phyloP scores from a whole-genome alignment of 2,113 vertebrate genomes.

The Hemicordylus capensis region DNA sequence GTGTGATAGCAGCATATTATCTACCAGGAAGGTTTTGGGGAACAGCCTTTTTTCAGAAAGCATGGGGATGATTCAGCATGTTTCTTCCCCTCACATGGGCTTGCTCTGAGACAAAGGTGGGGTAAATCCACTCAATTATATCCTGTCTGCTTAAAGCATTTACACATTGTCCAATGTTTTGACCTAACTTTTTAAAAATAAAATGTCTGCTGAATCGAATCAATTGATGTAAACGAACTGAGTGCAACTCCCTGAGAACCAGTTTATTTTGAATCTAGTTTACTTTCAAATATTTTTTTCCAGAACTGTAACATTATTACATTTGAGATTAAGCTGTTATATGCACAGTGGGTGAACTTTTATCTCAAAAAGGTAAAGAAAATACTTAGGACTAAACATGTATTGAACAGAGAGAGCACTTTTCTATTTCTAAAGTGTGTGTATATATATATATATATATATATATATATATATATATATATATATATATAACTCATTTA shows the following conservation, averaged over 20 bases:
- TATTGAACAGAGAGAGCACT: slow-evolving; percentile 1
- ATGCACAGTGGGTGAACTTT: slow-evolving; percentile 50
- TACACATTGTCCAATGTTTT: slow-evolving; percentile 47
- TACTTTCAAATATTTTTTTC: slow-evolving; percentile 22
- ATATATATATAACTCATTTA: no score
- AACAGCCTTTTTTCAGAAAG: no score
- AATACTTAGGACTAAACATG: slow-evolving; percentile 23
- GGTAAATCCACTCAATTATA: no score
- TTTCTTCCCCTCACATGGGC: no score
- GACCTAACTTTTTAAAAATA: slow-evolving; percentile 60
- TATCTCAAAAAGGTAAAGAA: neutral
- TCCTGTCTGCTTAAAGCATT: slow-evolving; percentile 35
- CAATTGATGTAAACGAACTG: slow-evolving; percentile 62
- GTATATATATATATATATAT: neutral
- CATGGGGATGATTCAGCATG: no score
- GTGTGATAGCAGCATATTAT: no score
- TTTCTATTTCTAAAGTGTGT: neutral
- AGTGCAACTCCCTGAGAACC: slow-evolving; percentile 56
- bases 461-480: neutral
- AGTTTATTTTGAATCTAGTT: slow-evolving; percentile 62
- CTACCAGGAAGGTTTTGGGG: no score
- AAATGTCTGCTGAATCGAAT: slow-evolving; percentile 54
- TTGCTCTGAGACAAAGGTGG: no score
- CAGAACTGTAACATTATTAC: slow-evolving; percentile 50
- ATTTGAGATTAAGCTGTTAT: slow-evolving; percentile 52